Base-by-base conservation (phyloP, 2,888 invertebrate species). In the Iselma pallidipennis region DNA sequence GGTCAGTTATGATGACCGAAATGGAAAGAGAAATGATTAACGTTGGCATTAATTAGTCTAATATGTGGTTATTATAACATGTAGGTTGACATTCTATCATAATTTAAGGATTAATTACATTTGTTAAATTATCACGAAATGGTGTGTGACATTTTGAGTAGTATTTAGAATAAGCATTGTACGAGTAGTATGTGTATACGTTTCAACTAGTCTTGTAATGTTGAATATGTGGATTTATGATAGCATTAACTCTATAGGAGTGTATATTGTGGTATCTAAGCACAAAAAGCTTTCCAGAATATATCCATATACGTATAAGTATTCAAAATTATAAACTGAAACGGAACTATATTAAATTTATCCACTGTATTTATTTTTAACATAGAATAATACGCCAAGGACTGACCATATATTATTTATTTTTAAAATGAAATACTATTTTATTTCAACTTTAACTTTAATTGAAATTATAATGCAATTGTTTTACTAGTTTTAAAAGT, bases 61-160 rank as follows among this genome's bases (percentile, higher is more conserved):
- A 45, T 45, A 12, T 45, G n/a, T 23, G 21, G n/a, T 45, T 45
- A 45, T 45, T 12, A n/a, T n/a, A 12, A 23, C 12, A n/a, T n/a
- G n/a, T n/a, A n/a, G n/a, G n/a, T n/a, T n/a, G n/a, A n/a, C n/a
- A 45, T 45, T 45, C 21, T 23, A 45, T 45, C 45, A 45, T 45
- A 45, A 45, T 45, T 23, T 12, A 2, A 23, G 12, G 19, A 45
- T 45, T 23, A 23, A 45, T 45, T 4, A 23, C n/a, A n/a, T 45
- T 45, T 10, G 45, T 45, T 45, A 4, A 45, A 45, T 45, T 45
- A 45, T 21, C 45, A 45, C 21, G 45, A 21, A 45, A 21, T 45
- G 21, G 2, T 21, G 6, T 21, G 6, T 10, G 19, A 45, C 45
- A 45, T 42, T 42, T 4, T 6, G 2, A 10, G 19, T 33, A 33